These are phyloP conservation scores for Acholoe squamosa DNA, from an alignment of 2,888 invertebrate genomes.

Conservation along the genomic window DNA sequence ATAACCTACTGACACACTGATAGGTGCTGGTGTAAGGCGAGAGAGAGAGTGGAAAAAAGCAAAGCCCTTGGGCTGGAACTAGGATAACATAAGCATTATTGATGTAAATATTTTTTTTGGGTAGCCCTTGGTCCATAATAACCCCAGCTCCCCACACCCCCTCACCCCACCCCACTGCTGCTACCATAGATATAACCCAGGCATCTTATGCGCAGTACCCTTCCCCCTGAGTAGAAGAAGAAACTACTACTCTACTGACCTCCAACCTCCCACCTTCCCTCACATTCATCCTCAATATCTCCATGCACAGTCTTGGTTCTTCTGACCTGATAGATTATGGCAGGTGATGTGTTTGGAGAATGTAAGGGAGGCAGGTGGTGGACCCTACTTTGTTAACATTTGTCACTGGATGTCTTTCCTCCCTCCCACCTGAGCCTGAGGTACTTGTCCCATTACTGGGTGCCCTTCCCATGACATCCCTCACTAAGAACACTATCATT, in stretches of 20 bases:
- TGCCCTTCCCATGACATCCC: too few species aligned
- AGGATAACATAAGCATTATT: too few species aligned
- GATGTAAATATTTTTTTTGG: too few species aligned
- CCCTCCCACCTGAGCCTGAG: background rate
- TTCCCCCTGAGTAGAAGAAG: background rate
- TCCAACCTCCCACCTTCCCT: background rate
- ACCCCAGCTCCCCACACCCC: too few species aligned
- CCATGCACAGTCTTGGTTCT: background rate
- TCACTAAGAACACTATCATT: too few species aligned
- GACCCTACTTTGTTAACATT: too few species aligned
- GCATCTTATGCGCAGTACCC: background rate
- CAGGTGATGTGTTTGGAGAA: background rate
- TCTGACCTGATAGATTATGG: background rate
- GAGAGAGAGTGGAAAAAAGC: too few species aligned
- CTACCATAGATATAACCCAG: background rate
- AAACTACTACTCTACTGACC: background rate
- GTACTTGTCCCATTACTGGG: background rate
- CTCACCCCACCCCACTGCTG: too few species aligned
- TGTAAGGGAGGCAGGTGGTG: background rate
- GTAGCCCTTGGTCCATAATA: too few species aligned
- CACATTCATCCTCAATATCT: background rate
- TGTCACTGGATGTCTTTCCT: background rate
- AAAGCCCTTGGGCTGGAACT: too few species aligned
- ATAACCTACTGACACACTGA: too few species aligned
- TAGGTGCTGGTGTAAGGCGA: too few species aligned